Evolutionary conservation across 1,140 invertebrate genomes (phyloP).

Genomic region (Globodera ellingtonae): DNA sequence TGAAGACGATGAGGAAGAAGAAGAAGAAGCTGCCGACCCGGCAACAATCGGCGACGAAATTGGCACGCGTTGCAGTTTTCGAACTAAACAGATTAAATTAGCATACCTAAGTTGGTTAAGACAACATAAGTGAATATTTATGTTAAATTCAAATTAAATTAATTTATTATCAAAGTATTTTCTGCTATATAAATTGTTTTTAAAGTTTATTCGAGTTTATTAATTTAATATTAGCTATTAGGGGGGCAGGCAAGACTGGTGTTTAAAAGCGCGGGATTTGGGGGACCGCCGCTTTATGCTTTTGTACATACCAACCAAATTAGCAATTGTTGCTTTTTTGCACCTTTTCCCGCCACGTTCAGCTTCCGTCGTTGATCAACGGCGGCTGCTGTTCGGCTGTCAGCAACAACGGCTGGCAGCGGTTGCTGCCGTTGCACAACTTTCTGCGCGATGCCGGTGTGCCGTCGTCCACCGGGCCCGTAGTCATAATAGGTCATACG

Average conservation of each 20-base stretch:
- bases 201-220: too few relatives aligned
- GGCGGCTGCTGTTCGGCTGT: background rate
- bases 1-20: background rate
- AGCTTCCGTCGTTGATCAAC: background rate
- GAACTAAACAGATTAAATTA: background rate
- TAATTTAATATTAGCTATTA: too few relatives aligned
- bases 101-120: too few relatives aligned
- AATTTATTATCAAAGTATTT: too few relatives aligned
- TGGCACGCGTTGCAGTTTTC: background rate
- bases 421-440: background rate
- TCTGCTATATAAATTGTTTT: too few relatives aligned
- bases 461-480: background rate
- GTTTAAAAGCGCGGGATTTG: too few relatives aligned
- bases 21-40: background rate
- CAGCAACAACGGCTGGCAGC: background rate
- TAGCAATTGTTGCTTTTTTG: too few relatives aligned
- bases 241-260: too few relatives aligned
- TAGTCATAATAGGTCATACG: conserved; percentile 9
- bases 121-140: too few relatives aligned
- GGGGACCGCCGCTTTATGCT: too few relatives aligned
- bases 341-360: background rate
- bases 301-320: too few relatives aligned
- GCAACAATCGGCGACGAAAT: conserved; percentile 8
- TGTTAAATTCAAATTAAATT: too few relatives aligned
- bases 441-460: background rate